Percentiles rank a stretch among this genome's conserved stretches.
Conservation (phyloP, 2,113 vertebrate species). For the Zosterops japonicus region DNA sequence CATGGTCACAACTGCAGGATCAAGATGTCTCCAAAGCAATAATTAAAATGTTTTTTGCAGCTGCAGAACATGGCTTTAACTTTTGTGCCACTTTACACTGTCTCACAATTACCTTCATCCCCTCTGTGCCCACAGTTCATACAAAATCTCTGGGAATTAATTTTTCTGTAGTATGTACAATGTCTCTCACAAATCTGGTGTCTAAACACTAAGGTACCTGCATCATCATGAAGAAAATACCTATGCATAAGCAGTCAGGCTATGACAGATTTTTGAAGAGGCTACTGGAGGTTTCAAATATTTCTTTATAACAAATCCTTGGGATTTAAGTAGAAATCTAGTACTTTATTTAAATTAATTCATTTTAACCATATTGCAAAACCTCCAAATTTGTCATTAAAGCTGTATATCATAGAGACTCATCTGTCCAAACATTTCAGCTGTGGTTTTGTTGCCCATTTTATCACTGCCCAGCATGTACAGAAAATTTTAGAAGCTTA, state of each 20-base stretch:
- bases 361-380: neutral
- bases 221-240: neutral
- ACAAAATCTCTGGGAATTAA: neutral
- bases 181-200: neutral
- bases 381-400: neutral
- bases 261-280: neutral
- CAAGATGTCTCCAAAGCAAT: neutral
- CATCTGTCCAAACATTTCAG: constrained; percentile 30
- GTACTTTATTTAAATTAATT: neutral
- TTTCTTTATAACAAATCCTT: neutral
- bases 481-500: constrained; percentile 28
- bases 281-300: neutral
- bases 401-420: neutral
- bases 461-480: neutral
- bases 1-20: neutral
- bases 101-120: neutral
- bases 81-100: neutral
- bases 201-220: neutral
- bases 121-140: neutral
- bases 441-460: neutral
- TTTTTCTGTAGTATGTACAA: neutral
- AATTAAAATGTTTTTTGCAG: neutral
- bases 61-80: neutral
- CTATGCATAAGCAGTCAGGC: neutral
- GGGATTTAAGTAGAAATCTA: neutral